phyloP scores from a whole-genome alignment of 2,888 invertebrate genomes.

The Eledone cirrhosa region DNA sequence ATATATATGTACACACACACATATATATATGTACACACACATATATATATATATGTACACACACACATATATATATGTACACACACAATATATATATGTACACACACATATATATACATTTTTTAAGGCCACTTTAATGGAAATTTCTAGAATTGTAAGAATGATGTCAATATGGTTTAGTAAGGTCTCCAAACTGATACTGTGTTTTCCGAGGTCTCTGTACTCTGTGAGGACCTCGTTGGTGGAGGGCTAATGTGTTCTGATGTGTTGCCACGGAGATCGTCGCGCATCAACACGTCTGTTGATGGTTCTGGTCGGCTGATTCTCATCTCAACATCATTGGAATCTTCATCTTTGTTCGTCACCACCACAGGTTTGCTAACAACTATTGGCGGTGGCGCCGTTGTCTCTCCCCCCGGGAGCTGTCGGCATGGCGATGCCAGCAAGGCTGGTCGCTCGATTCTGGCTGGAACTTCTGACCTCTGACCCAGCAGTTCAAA shows the following conservation, averaged over 20 bases:
- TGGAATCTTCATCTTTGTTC: not conserved
- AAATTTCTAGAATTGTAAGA: too few species aligned
- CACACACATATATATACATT: too few species aligned
- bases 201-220: not conserved
- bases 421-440: not conserved
- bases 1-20: too few species aligned
- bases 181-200: constrained; percentile 24
- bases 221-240: not conserved
- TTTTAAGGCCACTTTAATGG: too few species aligned
- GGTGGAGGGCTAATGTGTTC: not conserved
- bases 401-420: too few species aligned
- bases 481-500: constrained; percentile 49
- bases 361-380: too few species aligned
- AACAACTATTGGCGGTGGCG: not conserved
- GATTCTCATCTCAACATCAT: constrained; percentile 7
- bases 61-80: too few species aligned
- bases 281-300: constrained; percentile 6
- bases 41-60: too few species aligned
- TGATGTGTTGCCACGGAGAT: not conserved
- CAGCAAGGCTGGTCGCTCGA: not conserved
- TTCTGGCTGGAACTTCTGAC: constrained; percentile 26
- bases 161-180: not conserved
- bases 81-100: too few species aligned
- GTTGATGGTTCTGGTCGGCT: not conserved
- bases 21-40: too few species aligned